A percentile compares a stretch with the other conserved stretches of the same genome.
Conservation (phyloP, 2,113 vertebrate genomes). For the Excalfactoria chinensis region DNA sequence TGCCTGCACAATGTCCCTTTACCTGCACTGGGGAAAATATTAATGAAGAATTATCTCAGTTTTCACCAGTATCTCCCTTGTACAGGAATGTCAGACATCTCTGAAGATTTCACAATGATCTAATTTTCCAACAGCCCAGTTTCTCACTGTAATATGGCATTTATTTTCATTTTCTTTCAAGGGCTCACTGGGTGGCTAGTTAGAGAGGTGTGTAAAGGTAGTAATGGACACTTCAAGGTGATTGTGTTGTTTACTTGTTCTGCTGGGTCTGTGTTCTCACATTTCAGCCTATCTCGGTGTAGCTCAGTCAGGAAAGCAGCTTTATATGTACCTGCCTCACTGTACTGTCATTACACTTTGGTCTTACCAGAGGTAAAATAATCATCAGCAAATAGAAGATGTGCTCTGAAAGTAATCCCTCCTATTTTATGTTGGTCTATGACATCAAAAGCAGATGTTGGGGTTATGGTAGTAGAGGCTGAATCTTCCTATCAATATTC, state of each 20-base stretch:
- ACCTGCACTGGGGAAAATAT: not conserved
- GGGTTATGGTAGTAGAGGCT: not conserved
- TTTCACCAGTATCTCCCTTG: not conserved
- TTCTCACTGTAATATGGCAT: not conserved
- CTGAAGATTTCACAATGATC: not conserved
- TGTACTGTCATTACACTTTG: not conserved
- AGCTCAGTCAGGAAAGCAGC: not conserved
- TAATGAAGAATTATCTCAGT: not conserved
- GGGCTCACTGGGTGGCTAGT: rapidly evolving
- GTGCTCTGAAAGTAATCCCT: too few species aligned
- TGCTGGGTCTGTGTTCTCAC: not conserved
- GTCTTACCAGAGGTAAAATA: not conserved
- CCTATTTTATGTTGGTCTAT: not conserved
- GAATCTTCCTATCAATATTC: not conserved
- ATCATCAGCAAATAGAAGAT: not conserved
- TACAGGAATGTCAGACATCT: not conserved
- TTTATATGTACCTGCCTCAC: not conserved
- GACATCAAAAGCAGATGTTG: too few species aligned
- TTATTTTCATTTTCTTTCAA: not conserved
- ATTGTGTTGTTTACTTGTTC: not conserved
- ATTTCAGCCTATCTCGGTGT: not conserved
- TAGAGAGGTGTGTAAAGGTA: not conserved
- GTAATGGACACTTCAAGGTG: not conserved
- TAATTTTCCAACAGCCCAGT: not conserved
- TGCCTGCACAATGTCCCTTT: not conserved